Percentiles rank a stretch among this genome's conserved stretches.
Evolutionary conservation across 2,888 invertebrate genomes (phyloP).

Genomic region (Aspidiotus rigidus): DNA sequence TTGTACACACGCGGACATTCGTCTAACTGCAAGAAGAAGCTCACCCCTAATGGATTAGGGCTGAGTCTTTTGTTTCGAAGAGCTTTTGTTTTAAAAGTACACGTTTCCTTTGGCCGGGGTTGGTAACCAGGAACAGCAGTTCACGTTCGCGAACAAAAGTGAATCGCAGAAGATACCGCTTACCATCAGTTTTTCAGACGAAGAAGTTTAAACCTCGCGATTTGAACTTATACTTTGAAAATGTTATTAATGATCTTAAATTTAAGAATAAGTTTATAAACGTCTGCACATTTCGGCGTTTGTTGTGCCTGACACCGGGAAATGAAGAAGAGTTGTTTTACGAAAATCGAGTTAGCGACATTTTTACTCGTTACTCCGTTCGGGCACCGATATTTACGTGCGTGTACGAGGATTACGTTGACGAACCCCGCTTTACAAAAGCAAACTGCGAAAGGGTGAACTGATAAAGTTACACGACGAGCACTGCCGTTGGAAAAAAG

Average conservation of each 20-base stretch:
- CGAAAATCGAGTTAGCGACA: too few species aligned
- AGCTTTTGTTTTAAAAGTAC: constrained; percentile 34
- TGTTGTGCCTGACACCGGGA: too few species aligned
- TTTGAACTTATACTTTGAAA: constrained; percentile 26
- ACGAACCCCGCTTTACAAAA: too few species aligned
- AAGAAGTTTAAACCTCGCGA: constrained; percentile 32
- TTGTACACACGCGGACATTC: constrained; percentile 2
- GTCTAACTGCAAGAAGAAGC: constrained; percentile 16
- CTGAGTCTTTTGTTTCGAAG: constrained; percentile 31
- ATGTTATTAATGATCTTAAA: constrained; percentile 30
- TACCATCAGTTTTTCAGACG: neutral
- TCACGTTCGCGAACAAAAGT: neutral
- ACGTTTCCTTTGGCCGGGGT: constrained; percentile 30
- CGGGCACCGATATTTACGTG: too few species aligned
- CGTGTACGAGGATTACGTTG: too few species aligned
- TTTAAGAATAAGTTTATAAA: constrained; percentile 12
- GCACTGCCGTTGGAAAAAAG: too few species aligned
- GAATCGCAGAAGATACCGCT: too few species aligned
- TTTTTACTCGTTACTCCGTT: too few species aligned
- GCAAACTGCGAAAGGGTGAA: too few species aligned
- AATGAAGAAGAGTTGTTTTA: too few species aligned
- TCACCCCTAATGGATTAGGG: constrained; percentile 30
- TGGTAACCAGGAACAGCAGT: neutral
- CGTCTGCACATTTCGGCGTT: neutral
- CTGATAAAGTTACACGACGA: too few species aligned